A percentile compares a stretch with the other conserved stretches of the same genome.
phyloP scores from a whole-genome alignment of 1,140 invertebrate genomes.

The Rhagoletis pomonella region DNA sequence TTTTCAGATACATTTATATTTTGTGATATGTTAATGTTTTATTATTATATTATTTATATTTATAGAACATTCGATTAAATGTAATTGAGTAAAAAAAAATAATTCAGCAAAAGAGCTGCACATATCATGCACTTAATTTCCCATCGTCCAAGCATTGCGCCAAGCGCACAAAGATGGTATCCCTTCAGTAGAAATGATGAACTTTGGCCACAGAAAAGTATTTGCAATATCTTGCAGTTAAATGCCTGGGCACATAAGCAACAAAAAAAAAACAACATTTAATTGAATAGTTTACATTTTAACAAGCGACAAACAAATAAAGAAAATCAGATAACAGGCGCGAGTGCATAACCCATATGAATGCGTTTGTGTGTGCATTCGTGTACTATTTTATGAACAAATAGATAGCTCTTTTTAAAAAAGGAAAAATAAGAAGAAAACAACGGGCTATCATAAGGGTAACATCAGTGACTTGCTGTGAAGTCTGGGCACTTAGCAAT shows the following conservation, averaged over 20 bases:
- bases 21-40: no score
- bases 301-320: slow-evolving; percentile 17
- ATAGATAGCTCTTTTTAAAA: not conserved
- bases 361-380: not conserved
- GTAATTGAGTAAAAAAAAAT: not conserved
- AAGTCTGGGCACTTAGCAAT: slow-evolving; percentile 39
- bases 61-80: not conserved
- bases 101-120: no score
- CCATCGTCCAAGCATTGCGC: no score
- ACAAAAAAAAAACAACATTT: not conserved
- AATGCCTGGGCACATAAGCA: not conserved
- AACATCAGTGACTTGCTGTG: slow-evolving; percentile 26
- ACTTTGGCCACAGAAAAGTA: not conserved
- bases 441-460: slow-evolving; percentile 3
- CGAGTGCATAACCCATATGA: not conserved
- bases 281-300: slow-evolving; percentile 44
- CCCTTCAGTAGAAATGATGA: not conserved
- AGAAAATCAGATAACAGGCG: not conserved
- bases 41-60: not conserved
- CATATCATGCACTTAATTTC: no score
- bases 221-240: not conserved
- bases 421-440: not conserved
- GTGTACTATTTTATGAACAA: not conserved
- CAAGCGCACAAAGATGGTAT: not conserved
- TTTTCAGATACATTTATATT: no score